A percentile compares a stretch with the other conserved stretches of the same genome.
These are phyloP conservation scores for Mythimna ferrago DNA, from an alignment of 2,888 invertebrate species.

Conservation along the genomic window DNA sequence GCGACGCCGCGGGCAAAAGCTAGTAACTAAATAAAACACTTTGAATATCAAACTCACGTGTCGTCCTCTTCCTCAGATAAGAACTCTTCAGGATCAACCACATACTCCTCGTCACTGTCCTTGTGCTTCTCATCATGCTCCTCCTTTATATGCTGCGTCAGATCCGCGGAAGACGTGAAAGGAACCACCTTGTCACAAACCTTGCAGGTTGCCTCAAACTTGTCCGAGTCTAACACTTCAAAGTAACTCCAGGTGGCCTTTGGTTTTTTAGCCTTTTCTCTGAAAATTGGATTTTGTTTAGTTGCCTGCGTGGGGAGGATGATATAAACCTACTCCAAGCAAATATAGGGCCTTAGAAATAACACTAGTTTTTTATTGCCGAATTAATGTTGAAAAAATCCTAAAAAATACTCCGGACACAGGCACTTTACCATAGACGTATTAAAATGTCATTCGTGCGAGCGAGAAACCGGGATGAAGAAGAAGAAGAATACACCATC, in stretches of 20 bases:
- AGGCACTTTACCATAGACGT: no score
- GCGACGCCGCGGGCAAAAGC: no score
- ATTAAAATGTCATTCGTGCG: no score
- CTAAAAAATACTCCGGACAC: no score
- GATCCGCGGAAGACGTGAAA: slow-evolving; percentile 39
- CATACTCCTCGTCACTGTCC: slow-evolving; percentile 40
- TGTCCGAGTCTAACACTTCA: slow-evolving; percentile 40
- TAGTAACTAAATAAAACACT: no score
- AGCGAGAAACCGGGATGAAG: no score
- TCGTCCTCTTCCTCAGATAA: not conserved
- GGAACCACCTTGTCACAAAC: slow-evolving; percentile 27
- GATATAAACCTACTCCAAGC: not conserved
- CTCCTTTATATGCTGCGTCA: slow-evolving; percentile 30
- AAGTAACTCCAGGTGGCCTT: slow-evolving; percentile 49
- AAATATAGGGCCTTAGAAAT: no score
- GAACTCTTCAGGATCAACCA: not conserved
- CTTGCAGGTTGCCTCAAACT: slow-evolving; percentile 51
- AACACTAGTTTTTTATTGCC: no score
- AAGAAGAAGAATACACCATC: no score
- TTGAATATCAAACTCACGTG: slow-evolving; percentile 6
- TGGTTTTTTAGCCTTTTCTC: slow-evolving; percentile 13
- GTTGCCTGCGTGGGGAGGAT: not conserved
- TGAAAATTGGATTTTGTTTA: slow-evolving; percentile 25
- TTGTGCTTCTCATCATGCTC: slow-evolving; percentile 14
- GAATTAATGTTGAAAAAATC: no score